A percentile compares a stretch with the other conserved stretches of the same genome.
These are phyloP conservation scores for Maccullochella peelii DNA, from an alignment of 2,113 vertebrate genomes.

Conservation along the genomic window DNA sequence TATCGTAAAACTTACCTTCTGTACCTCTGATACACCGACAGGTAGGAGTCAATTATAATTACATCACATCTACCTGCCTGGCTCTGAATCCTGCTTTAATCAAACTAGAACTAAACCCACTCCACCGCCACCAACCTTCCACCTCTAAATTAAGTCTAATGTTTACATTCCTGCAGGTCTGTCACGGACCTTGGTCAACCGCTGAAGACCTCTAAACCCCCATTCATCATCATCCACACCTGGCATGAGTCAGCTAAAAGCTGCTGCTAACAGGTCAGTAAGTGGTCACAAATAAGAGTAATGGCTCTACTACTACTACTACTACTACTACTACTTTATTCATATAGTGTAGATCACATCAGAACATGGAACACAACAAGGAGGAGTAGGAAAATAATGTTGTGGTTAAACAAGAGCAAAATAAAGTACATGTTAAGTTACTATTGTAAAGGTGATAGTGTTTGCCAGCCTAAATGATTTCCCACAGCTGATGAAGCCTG, in stretches of 20 bases:
- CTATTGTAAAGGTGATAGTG: neutral
- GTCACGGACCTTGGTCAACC: neutral
- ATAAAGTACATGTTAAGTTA: neutral
- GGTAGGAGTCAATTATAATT: neutral
- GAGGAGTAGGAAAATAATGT: neutral
- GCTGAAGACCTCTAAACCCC: neutral
- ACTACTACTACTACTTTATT: neutral
- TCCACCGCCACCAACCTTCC: neutral
- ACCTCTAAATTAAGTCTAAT: neutral
- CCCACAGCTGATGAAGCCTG: neutral
- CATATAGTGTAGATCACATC: neutral
- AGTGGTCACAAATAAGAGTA: neutral
- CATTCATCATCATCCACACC: slow-evolving; percentile 5
- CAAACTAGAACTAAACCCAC: neutral
- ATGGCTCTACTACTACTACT: neutral
- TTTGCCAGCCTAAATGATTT: neutral
- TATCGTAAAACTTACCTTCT: too few relatives aligned
- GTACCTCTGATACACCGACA: neutral
- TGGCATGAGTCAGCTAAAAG: slow-evolving; percentile 8
- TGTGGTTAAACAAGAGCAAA: neutral
- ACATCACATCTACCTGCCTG: neutral
- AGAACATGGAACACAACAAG: neutral
- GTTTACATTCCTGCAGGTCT: neutral
- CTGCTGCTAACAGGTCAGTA: neutral
- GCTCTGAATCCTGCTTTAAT: neutral